Base-by-base conservation (phyloP, 2,797 vertebrate species). In the Ceyx erithaca region DNA sequence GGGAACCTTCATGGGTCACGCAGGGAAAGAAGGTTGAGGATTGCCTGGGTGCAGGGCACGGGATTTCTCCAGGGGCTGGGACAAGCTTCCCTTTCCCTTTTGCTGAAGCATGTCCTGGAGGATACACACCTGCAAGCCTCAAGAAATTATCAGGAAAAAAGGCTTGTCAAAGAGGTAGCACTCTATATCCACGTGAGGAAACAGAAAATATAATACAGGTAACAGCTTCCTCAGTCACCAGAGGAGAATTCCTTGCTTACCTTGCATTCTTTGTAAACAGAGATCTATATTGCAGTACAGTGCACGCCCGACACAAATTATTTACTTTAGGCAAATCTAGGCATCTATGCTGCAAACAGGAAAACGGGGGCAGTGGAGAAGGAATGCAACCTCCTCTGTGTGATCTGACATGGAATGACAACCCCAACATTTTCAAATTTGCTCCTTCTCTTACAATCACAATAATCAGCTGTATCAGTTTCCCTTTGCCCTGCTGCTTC, bases 1-100 rank as follows among this genome's bases (percentile, higher is more conserved):
- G 49, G 87, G 40, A 90, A 25, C 30, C 23, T 0, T 1, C 48
- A 37, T 0, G 0, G 8, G 21, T 79, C 51, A 54, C 0, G 1
- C 5, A 30, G 41, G 37, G 46, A 80, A 83, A 7, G 26, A 57
- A 3, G 28, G 20, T 10, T 90, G 31, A 59, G 35, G 28, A 63
- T 25, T 71, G 58, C 40, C 33, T 55, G 33, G 19, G 9, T 61
- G 20, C 8, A 21, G 59, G 55, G 23, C 51, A 66, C 22, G 54
- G 64, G 16, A 10, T 49, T 92, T 68, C 49, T 71, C 46, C 6
- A 4, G 54, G n/a, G 33, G 14, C 15, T 62, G 28, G 43, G 22
- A 25, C 54, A 83, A 76, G 19, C 51, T 79, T 23, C 13, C 10
- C 31, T 30, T 66, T 54, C 33, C 86, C 30, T 69, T 91, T 80